Conservation (phyloP, 2,797 vertebrate species). For the Brotula barbata region DNA sequence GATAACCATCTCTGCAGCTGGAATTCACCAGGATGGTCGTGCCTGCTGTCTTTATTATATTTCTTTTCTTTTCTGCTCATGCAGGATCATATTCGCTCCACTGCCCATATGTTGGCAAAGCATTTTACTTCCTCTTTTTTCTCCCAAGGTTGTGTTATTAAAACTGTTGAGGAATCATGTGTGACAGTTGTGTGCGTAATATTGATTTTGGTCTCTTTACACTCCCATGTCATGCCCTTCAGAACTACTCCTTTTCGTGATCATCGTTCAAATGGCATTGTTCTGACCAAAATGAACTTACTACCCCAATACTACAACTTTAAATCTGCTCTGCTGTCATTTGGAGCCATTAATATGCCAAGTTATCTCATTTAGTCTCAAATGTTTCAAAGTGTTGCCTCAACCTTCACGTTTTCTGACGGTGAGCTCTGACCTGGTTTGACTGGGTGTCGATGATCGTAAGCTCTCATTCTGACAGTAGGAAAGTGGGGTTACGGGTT, state of each 20-base stretch:
- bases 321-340: no score
- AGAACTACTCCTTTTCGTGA: not conserved
- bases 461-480: not conserved
- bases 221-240: not conserved
- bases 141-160: not conserved
- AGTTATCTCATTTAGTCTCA: no score
- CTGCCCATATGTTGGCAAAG: constrained; percentile 21
- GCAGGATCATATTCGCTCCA: constrained; percentile 36
- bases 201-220: not conserved
- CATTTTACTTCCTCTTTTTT: constrained; percentile 2
- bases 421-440: not conserved
- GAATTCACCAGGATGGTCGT: constrained; percentile 62
- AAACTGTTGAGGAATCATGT: not conserved
- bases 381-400: no score
- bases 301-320: no score
- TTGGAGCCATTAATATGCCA: no score
- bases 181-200: not conserved
- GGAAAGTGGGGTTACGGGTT: not conserved
- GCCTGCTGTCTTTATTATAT: constrained; percentile 47
- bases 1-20: constrained; percentile 48
- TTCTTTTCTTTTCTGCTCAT: constrained; percentile 44
- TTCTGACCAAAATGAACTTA: no score
- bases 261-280: not conserved
- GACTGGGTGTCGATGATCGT: constrained; percentile 3
- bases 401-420: no score